Evolutionary conservation across 2,113 vertebrate species (phyloP).

Genomic region (Montifringilla adamsi): DNA sequence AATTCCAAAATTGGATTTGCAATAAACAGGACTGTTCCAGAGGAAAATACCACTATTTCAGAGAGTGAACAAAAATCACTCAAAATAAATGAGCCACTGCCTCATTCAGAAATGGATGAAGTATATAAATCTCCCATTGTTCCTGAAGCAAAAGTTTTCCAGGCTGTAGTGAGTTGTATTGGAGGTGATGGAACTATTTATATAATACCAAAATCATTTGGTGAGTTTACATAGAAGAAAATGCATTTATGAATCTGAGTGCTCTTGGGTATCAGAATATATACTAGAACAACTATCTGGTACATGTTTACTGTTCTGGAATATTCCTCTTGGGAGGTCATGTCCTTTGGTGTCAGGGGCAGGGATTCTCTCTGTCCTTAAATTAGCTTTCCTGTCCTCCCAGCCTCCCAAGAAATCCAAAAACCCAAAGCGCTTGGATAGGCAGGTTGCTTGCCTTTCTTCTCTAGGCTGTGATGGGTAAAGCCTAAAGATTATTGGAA

Average conservation of each 20-base stretch:
- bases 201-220: conserved; percentile 71
- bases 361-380: neutral
- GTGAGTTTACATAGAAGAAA: conserved; percentile 49
- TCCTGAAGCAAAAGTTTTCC: conserved; percentile 70
- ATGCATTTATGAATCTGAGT: neutral
- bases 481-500: neutral
- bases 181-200: conserved; percentile 85
- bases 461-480: neutral
- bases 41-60: neutral
- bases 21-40: neutral
- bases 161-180: conserved; percentile 78
- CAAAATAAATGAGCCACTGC: neutral
- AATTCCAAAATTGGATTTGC: neutral
- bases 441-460: neutral
- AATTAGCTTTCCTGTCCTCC: neutral
- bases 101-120: conserved; percentile 6
- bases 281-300: neutral
- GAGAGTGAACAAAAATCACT: neutral
- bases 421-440: rapidly evolving
- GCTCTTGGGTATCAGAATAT: neutral
- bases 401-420: neutral
- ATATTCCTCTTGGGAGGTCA: neutral
- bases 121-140: conserved; percentile 79
- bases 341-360: rapidly evolving
- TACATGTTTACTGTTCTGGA: neutral